These are phyloP conservation scores for Timema podura DNA, from an alignment of 2,888 invertebrate genomes.

Conservation along the genomic window DNA sequence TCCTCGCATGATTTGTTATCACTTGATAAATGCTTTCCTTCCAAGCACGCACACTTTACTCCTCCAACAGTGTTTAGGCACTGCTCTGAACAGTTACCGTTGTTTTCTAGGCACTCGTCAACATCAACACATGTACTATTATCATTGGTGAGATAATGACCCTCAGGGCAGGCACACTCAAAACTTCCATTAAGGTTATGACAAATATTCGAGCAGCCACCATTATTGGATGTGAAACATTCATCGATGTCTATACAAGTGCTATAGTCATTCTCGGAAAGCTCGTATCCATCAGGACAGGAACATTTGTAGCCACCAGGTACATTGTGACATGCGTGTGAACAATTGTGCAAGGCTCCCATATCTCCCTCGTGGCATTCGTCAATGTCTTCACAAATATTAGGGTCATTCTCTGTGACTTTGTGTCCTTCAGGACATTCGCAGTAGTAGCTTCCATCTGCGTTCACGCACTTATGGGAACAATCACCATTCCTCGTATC, in stretches of 20 bases:
- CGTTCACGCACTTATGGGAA: conserved; percentile 53
- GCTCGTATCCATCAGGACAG: conserved; percentile 41
- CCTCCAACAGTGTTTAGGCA: conserved; percentile 58
- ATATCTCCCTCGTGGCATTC: conserved; percentile 40
- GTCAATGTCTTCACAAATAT: conserved; percentile 39
- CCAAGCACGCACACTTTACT: conserved; percentile 71
- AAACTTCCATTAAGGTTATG: conserved; percentile 46
- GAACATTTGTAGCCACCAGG: conserved; percentile 41
- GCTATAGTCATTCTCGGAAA: conserved; percentile 34
- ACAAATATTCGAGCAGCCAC: conserved; percentile 55
- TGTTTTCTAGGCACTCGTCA: conserved; percentile 43
- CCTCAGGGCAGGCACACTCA: conserved; percentile 48
- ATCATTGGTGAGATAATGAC: conserved; percentile 38
- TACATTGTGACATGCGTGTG: conserved; percentile 43
- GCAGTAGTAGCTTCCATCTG: conserved; percentile 45
- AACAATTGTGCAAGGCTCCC: conserved; percentile 44
- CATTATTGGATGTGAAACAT: conserved; percentile 45
- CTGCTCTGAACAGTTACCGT: conserved; percentile 48
- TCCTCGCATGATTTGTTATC: conserved; percentile 42
- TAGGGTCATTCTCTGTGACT: conserved; percentile 39
- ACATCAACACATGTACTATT: conserved; percentile 50
- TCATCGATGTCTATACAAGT: conserved; percentile 41
- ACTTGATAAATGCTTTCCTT: conserved; percentile 42
- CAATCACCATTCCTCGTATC: conserved; percentile 50
- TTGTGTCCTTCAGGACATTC: conserved; percentile 46